Evolutionary conservation across 2,797 vertebrate genomes (phyloP).

Genomic region (Hypotaenidia philippensis): DNA sequence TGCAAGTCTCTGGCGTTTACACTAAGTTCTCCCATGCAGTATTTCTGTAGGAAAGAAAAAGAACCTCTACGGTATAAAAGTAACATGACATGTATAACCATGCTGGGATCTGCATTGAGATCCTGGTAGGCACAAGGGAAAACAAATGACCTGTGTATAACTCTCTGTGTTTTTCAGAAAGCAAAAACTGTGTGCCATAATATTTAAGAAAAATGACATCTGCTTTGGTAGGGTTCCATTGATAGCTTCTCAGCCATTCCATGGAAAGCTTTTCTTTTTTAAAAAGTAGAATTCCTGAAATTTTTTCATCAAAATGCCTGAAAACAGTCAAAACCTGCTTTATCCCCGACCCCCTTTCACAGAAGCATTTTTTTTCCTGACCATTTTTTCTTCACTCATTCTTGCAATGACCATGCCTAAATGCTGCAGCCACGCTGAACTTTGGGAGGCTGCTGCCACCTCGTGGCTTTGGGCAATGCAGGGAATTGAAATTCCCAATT

Average conservation of each 20-base stretch:
- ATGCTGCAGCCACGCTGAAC: fast-evolving
- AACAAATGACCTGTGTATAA: neutral
- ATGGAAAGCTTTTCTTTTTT: neutral
- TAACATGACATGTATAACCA: neutral
- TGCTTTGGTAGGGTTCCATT: neutral
- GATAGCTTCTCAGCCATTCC: neutral
- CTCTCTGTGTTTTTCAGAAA: neutral
- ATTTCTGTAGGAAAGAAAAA: neutral
- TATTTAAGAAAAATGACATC: neutral
- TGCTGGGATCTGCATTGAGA: neutral
- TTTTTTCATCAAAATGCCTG: neutral
- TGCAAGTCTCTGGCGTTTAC: neutral
- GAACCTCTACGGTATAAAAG: neutral
- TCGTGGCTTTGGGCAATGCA: neutral
- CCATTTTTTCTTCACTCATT: fast-evolving
- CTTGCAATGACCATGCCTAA: fast-evolving
- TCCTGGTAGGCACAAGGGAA: neutral
- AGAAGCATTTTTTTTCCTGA: neutral
- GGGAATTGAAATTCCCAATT: neutral
- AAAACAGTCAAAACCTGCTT: neutral
- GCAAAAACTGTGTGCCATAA: neutral
- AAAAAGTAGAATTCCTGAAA: neutral
- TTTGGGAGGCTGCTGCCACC: conserved; percentile 22
- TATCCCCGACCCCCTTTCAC: fast-evolving
- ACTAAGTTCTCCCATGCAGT: neutral